A percentile compares a stretch with the other conserved stretches of the same genome.
These are phyloP conservation scores for Nephrotoma appendiculata DNA, from an alignment of 2,888 invertebrate species.

Conservation along the genomic window DNA sequence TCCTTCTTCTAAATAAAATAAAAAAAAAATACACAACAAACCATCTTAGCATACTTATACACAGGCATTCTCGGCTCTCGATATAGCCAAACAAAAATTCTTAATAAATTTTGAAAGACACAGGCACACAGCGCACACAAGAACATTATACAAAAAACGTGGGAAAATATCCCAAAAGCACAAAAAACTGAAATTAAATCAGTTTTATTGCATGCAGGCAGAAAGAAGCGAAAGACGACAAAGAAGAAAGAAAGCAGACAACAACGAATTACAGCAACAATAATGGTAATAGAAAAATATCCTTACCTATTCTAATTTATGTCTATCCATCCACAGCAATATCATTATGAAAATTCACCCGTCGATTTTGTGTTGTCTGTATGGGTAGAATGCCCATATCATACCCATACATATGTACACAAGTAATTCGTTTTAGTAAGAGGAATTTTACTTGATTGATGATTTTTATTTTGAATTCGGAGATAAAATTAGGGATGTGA, in stretches of 20 bases:
- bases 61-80: neutral
- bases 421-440: neutral
- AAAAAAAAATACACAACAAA: neutral
- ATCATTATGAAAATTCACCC: neutral
- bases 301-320: neutral
- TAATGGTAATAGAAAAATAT: neutral
- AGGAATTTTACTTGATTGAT: neutral
- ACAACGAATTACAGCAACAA: neutral
- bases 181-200: neutral
- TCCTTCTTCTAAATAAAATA: neutral
- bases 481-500: neutral
- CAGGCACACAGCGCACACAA: neutral
- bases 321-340: neutral
- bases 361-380: neutral
- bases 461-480: neutral
- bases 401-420: neutral
- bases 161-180: neutral
- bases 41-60: neutral
- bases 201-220: neutral
- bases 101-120: neutral
- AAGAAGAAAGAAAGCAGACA: neutral
- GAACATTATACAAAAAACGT: neutral
- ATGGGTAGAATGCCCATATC: neutral
- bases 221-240: neutral
- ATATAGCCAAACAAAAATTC: neutral